A percentile compares a stretch with the other conserved stretches of the same genome.
Conservation (phyloP, 1,140 invertebrate genomes). For the Anoplophora glabripennis region DNA sequence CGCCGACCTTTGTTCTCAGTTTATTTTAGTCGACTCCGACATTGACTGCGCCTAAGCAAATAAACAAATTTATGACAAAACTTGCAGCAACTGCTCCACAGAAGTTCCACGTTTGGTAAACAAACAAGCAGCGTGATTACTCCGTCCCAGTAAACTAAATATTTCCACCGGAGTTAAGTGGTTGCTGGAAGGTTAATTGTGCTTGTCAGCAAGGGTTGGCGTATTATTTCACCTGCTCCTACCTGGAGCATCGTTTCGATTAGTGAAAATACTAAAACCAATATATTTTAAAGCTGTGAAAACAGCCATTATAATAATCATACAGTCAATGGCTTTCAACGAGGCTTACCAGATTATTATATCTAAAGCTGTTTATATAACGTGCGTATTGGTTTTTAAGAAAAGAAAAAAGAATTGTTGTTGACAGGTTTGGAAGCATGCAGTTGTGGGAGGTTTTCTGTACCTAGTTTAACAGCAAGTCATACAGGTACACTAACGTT, state of each 20-base stretch:
- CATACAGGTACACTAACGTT: no score
- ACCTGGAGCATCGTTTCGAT: constrained; percentile 1
- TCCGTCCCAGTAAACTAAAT: neutral
- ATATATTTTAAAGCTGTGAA: constrained; percentile 12
- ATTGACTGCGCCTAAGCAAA: constrained; percentile 5
- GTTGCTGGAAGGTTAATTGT: neutral
- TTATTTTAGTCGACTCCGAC: neutral
- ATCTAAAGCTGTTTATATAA: constrained; percentile 10
- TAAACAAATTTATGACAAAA: constrained; percentile 10
- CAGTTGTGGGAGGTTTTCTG: no score
- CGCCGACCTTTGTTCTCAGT: constrained; percentile 2
- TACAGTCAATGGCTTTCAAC: no score
- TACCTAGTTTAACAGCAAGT: no score
- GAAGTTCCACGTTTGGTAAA: neutral
- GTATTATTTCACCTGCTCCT: constrained; percentile 11
- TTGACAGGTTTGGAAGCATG: neutral
- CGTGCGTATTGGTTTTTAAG: no score
- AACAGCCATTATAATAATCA: constrained; percentile 2
- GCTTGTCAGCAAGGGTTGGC: neutral
- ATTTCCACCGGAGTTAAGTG: neutral
- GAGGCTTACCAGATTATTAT: constrained; percentile 8
- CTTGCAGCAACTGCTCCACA: constrained; percentile 4
- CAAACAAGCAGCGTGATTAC: constrained; percentile 5
- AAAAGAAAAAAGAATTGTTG: neutral
- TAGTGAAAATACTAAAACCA: constrained; percentile 6